Evolutionary conservation across 2,888 invertebrate species (phyloP), one percentile per base, ranked within the genome.

Genomic region (Empis stercorea): DNA sequence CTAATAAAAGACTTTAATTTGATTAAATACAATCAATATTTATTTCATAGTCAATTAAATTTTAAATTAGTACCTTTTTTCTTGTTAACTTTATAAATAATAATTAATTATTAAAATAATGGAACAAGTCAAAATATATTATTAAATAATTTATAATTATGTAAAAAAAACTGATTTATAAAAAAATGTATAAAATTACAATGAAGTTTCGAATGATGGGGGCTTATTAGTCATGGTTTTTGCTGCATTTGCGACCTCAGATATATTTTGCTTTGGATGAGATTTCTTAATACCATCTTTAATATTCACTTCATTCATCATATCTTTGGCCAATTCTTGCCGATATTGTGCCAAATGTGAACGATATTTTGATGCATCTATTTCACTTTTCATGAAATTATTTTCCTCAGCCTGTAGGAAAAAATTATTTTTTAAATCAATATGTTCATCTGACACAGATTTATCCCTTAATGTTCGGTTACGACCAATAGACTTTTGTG

Each of bases 331-430:
- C n/a, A 44, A 34, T 36, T 48, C 43, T 44, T 48, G 37, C 30
- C 38, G 17, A 32, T 40, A 43, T 14, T 44, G 40, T 47, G 27
- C 43, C 32, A 44, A 40, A 40, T 45, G 40, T 16, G 17, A 38
- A 38, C 38, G 40, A 20, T 23, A 23, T 40, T 23, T 40, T 40
- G 40, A 27, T 14, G 40, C n/a, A 40, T 40, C 23, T 23, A 20
- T 20, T 54, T 70, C 70, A 14, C 65, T 64, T 20, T 64, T 64
- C 66, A 69, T 70, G 43, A 70, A 70, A 48, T 70, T 70, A 48
- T 70, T 70, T 51, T 68, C 65, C 52, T 70, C 69, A 27, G 63
- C 62, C 57, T 70, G 68, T 51, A 69, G 49, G 48, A 70, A 70
- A 43, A 70, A 64, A 49, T 70, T 70, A 4, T 61, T 61, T 52